A percentile compares a stretch with the other conserved stretches of the same genome.
These are phyloP conservation scores for Heliconius hermathena DNA, from an alignment of 1,140 invertebrate species.

Conservation along the genomic window DNA sequence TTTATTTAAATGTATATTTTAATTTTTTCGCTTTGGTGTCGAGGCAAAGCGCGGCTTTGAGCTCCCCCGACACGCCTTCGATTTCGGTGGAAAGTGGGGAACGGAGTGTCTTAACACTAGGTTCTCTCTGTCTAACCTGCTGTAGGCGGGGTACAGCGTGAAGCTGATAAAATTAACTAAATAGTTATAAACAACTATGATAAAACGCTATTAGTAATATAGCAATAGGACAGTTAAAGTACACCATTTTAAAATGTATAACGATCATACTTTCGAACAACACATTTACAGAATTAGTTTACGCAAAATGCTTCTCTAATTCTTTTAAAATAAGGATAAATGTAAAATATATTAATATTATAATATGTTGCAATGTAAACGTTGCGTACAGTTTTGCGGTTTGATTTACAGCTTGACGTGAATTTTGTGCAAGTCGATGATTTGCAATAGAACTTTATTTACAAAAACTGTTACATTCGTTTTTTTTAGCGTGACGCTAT, in stretches of 20 bases:
- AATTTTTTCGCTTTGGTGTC: too few species aligned
- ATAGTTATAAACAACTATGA: not conserved
- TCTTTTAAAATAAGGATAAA: not conserved
- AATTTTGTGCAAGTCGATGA: not conserved
- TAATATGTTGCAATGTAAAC: not conserved
- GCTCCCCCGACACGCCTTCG: too few species aligned
- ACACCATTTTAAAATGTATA: not conserved
- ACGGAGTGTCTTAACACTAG: too few species aligned
- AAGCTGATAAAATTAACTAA: too few species aligned
- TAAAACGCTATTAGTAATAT: not conserved
- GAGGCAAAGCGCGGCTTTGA: too few species aligned
- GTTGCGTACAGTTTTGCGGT: not conserved
- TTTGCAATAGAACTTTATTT: not conserved
- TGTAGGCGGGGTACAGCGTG: too few species aligned
- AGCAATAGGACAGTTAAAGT: not conserved
- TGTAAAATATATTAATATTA: not conserved
- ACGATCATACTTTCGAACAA: not conserved
- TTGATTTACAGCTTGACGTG: slow-evolving; percentile 1
- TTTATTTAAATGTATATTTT: too few species aligned
- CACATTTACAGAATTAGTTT: not conserved
- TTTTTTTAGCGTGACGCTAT: too few species aligned
- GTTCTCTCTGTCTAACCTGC: too few species aligned
- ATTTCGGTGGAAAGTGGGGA: too few species aligned
- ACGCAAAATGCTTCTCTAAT: not conserved
- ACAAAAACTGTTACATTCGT: not conserved